Conservation (phyloP, 64 coral and sea anemone species). For the Stichodactyla helianthus region DNA sequence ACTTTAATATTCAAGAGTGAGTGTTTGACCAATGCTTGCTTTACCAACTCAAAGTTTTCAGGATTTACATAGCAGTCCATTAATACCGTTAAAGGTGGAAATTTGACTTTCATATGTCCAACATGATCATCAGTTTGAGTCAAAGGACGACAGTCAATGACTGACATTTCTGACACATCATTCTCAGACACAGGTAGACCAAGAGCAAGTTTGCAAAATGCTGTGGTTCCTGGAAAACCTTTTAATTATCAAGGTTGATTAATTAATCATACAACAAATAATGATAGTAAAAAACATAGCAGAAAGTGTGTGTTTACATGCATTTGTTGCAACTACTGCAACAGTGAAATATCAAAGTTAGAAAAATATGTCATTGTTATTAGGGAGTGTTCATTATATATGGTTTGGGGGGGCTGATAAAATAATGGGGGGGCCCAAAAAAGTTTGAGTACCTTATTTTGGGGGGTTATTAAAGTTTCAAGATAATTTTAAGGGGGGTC, state of each 20-base stretch:
- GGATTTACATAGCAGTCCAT: constrained; percentile 27
- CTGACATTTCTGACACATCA: constrained; percentile 56
- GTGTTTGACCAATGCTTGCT: constrained; percentile 36
- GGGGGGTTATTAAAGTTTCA: too few species aligned
- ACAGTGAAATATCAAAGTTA: too few species aligned
- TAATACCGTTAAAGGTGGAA: constrained; percentile 31
- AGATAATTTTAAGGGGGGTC: too few species aligned
- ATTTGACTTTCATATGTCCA: background rate
- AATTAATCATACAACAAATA: background rate
- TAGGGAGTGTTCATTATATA: too few species aligned
- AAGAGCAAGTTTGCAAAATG: constrained; percentile 58
- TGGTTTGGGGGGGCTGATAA: too few species aligned
- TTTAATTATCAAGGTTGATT: background rate
- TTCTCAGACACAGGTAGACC: constrained; percentile 44
- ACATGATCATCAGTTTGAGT: background rate
- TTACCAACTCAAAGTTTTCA: constrained; percentile 40
- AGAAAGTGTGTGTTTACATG: too few species aligned
- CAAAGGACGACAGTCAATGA: constrained; percentile 20
- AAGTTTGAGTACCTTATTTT: too few species aligned
- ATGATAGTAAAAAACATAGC: too few species aligned
- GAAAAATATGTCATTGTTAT: too few species aligned
- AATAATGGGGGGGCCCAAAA: too few species aligned
- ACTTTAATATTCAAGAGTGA: constrained; percentile 42
- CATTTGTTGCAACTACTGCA: too few species aligned
- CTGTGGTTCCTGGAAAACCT: constrained; percentile 43